These are phyloP conservation scores for Tenodera sinensis DNA, from an alignment of 2,888 invertebrate genomes.

Conservation along the genomic window DNA sequence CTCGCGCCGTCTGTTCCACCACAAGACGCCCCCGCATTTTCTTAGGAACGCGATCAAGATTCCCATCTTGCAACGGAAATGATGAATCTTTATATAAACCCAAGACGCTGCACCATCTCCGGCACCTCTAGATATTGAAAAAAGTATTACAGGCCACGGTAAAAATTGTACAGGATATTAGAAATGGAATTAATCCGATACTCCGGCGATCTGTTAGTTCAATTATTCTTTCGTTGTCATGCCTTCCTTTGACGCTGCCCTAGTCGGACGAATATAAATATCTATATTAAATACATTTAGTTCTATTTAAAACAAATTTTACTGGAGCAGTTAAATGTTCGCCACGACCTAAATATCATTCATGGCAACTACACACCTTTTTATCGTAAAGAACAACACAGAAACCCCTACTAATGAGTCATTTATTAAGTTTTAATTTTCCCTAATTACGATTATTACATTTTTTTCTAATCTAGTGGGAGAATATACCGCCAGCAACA, in stretches of 20 bases:
- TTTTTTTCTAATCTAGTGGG: too few species aligned
- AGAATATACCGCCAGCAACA: too few species aligned
- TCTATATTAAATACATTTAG: too few species aligned
- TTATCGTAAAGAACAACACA: too few species aligned
- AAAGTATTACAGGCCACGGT: neutral
- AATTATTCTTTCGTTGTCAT: neutral
- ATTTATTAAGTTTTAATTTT: too few species aligned
- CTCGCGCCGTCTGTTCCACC: neutral
- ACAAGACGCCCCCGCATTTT: neutral
- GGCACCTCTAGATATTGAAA: neutral
- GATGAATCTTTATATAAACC: slow-evolving; percentile 27
- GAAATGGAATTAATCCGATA: neutral
- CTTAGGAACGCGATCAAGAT: slow-evolving; percentile 12
- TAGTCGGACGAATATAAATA: neutral
- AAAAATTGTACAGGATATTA: neutral
- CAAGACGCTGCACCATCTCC: neutral
- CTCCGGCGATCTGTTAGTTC: neutral
- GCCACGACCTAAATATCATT: too few species aligned
- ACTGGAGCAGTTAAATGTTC: too few species aligned
- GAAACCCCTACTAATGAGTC: too few species aligned
- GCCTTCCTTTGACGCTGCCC: neutral
- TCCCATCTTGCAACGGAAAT: slow-evolving; percentile 50
- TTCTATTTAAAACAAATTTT: too few species aligned
- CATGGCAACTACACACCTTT: too few species aligned
- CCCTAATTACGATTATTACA: too few species aligned